Evolutionary conservation across 2,888 invertebrate genomes (phyloP).

Genomic region (Noctua pronuba): DNA sequence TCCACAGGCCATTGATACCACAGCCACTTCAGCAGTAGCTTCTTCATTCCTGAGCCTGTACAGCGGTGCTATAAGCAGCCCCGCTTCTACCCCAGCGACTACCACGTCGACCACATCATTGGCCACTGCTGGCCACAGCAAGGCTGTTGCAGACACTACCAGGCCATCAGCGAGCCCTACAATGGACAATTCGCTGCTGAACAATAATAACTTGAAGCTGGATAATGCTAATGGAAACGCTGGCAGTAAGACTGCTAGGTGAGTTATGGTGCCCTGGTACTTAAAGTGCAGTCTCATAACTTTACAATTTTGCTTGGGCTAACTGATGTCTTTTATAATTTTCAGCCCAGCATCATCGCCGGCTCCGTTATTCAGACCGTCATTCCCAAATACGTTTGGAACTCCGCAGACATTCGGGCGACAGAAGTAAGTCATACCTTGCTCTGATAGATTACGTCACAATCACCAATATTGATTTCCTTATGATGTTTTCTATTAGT

Average conservation of each 20-base stretch:
- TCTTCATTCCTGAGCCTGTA: slow-evolving; percentile 89
- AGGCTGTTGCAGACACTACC: slow-evolving; percentile 82
- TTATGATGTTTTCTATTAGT: background rate
- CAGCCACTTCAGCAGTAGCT: slow-evolving; percentile 89
- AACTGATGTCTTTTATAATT: slow-evolving; percentile 52
- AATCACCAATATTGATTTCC: background rate
- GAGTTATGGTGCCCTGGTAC: slow-evolving; percentile 54
- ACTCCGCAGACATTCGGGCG: slow-evolving; percentile 88
- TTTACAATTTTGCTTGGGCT: background rate
- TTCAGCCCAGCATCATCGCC: slow-evolving; percentile 91
- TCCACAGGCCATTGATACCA: slow-evolving; percentile 90
- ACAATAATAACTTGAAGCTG: slow-evolving; percentile 86
- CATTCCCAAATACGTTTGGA: slow-evolving; percentile 93
- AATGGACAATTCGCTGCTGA: slow-evolving; percentile 82
- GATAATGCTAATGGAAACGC: slow-evolving; percentile 88
- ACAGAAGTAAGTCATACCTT: slow-evolving; percentile 78
- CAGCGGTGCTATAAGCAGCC: slow-evolving; percentile 88
- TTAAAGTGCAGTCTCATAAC: background rate
- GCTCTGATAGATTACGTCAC: background rate
- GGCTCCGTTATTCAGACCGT: slow-evolving; percentile 93
- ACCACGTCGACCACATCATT: slow-evolving; percentile 75
- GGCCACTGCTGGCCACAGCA: slow-evolving; percentile 80
- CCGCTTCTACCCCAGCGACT: slow-evolving; percentile 80
- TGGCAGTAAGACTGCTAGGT: slow-evolving; percentile 88
- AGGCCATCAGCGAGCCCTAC: slow-evolving; percentile 83